Evolutionary conservation across 2,888 invertebrate genomes (phyloP).

Genomic region (Calameuta pallipes): DNA sequence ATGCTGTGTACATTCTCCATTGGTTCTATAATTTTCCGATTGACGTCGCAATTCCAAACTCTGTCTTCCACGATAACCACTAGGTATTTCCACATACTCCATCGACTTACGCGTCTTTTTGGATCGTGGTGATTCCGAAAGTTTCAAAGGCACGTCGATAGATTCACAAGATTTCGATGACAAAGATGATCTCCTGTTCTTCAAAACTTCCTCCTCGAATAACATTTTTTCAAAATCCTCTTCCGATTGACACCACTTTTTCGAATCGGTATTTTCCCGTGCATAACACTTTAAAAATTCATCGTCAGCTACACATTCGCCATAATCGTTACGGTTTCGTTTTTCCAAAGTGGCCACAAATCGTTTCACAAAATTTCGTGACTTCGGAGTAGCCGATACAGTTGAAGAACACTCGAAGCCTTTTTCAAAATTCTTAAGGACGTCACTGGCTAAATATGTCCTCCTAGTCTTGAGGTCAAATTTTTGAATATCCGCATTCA

Average conservation of each 20-base stretch:
- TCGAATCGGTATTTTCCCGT: background rate
- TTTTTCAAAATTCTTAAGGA: slow-evolving; percentile 17
- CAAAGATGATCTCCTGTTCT: background rate
- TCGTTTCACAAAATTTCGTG: slow-evolving; percentile 35
- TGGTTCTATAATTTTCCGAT: background rate
- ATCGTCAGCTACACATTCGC: slow-evolving; percentile 27
- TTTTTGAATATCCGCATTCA: background rate
- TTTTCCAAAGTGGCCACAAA: slow-evolving; percentile 36
- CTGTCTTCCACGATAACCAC: background rate
- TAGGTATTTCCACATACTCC: background rate
- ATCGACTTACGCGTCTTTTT: background rate
- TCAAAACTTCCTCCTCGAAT: background rate
- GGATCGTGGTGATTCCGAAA: background rate
- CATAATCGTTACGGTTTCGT: slow-evolving; percentile 18
- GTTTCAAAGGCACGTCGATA: background rate
- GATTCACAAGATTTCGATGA: background rate
- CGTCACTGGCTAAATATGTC: slow-evolving; percentile 22
- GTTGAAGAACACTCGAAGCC: slow-evolving; percentile 6
- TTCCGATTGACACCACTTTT: background rate
- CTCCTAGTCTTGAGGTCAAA: slow-evolving; percentile 9
- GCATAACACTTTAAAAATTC: slow-evolving; percentile 27
- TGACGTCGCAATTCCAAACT: background rate
- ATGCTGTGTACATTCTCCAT: background rate
- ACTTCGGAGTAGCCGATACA: slow-evolving; percentile 15
- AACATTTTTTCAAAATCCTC: background rate